Evolutionary conservation across 2,888 invertebrate genomes (phyloP).

Genomic region (Dicranocentrus wangi): DNA sequence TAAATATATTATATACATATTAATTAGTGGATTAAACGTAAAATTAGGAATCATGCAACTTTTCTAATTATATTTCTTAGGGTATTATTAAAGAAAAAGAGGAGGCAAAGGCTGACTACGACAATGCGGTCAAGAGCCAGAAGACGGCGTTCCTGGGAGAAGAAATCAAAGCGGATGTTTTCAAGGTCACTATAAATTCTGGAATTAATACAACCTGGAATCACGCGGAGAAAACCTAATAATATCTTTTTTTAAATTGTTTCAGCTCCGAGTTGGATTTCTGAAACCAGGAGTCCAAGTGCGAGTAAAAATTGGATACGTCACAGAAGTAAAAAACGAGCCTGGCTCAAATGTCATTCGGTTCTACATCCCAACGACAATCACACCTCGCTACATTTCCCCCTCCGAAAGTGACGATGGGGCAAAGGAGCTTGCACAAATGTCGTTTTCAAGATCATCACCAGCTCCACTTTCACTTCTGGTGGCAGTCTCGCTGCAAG

Average conservation of each 20-base stretch:
- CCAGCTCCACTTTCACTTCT: constrained; percentile 69
- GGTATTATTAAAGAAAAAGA: constrained; percentile 68
- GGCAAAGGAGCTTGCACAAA: constrained; percentile 64
- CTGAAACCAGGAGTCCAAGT: constrained; percentile 71
- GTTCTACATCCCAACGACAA: constrained; percentile 72
- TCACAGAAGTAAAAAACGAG: constrained; percentile 72
- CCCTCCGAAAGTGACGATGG: constrained; percentile 55
- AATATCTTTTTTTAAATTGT: no score
- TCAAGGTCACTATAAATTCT: constrained; percentile 65
- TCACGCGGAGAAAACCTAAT: background rate
- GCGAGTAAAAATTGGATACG: constrained; percentile 70
- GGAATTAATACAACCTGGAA: background rate
- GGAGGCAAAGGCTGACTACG: constrained; percentile 69
- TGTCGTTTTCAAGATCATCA: constrained; percentile 65
- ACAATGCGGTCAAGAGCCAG: constrained; percentile 67
- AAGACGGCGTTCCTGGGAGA: constrained; percentile 69
- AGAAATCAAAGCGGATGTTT: constrained; percentile 70
- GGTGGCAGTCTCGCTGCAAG: constrained; percentile 68
- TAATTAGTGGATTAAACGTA: background rate
- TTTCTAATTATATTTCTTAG: constrained; percentile 37
- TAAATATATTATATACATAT: background rate
- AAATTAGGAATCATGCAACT: background rate
- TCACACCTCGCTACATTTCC: constrained; percentile 72
- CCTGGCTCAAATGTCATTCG: constrained; percentile 66
- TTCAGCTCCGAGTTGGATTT: constrained; percentile 66